Evolutionary conservation across 2,797 vertebrate genomes (phyloP).

Genomic region (Scolopax bukidnonensis): DNA sequence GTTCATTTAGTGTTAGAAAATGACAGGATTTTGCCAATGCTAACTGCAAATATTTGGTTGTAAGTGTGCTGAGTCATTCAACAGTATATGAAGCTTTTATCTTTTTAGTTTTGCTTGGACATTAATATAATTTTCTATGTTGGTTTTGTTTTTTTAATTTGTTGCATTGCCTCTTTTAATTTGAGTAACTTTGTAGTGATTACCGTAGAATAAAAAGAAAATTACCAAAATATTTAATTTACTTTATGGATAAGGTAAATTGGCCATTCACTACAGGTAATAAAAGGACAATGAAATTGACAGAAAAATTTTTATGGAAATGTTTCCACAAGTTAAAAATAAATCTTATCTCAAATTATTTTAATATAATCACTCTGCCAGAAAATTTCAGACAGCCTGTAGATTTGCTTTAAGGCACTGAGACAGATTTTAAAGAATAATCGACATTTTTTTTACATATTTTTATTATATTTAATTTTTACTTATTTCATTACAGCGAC

Average conservation of each 20-base stretch:
- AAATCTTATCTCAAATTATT: neutral
- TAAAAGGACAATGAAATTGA: neutral
- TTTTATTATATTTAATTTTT: neutral
- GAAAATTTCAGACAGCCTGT: neutral
- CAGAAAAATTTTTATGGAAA: neutral
- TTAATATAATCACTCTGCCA: neutral
- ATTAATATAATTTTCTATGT: neutral
- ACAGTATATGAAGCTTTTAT: neutral
- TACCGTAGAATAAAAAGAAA: neutral
- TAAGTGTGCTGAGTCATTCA: constrained; percentile 15
- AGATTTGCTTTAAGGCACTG: neutral
- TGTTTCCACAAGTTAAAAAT: neutral
- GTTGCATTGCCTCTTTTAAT: neutral
- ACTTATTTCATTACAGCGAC: rapidly evolving
- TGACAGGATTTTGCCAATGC: neutral
- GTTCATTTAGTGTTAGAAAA: neutral
- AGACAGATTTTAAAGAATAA: neutral
- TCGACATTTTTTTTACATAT: neutral
- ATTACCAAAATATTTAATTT: neutral
- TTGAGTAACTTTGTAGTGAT: neutral
- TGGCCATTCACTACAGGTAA: neutral
- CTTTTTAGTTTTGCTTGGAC: neutral
- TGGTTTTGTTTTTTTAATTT: neutral
- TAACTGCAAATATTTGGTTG: neutral
- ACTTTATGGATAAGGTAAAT: neutral